Evolutionary conservation across 2,888 invertebrate genomes (phyloP), one percentile per base, ranked within the genome.

Genomic region (Lumbricus terrestris): DNA sequence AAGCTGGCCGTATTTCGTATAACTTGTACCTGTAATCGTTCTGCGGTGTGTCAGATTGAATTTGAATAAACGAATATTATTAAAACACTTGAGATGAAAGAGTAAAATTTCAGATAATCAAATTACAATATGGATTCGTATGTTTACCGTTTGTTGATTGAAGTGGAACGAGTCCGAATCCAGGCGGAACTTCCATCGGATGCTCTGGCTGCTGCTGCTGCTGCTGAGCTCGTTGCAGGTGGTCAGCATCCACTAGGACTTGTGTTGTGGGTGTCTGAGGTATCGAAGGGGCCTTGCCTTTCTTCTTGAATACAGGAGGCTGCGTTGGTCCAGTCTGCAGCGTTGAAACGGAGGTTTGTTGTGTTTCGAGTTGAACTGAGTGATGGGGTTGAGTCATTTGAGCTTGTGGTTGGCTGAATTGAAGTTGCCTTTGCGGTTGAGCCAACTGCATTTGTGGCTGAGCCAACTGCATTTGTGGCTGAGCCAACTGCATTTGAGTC

Each of bases 91-190:
- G n/a, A 47, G 47, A 47, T 47, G 47, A 20, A 23, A 47, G 47
- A 23, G 23, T 20, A 23, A 20, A 47, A 47, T 11, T 11, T 69
- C 29, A 69, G 29, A n/a, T n/a, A n/a, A 69, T 69, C n/a, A n/a
- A 69, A n/a, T 69, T n/a, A n/a, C n/a, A 23, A 8, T 8, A 69
- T 29, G 2, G 69, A n/a, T 5, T 35, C 34, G n/a, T n/a, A n/a
- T n/a, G n/a, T n/a, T 35, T 85, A 85, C 85, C 85, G 85, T 85
- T 37, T 34, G 83, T 34, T 33, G 85, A 85, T 34, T 85, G 85
- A 34, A 85, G 85, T 23, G 34, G 85, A 85, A 85, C 37, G 34
- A 85, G 8, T 85, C 85, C 85, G 37, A 85, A 85, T 85, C 85
- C 85, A 85, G 85, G 85, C 13, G 85, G 85, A 37, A 85, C 37